Conservation (phyloP, 2,113 vertebrate genomes). For the Spilogale gracilis region DNA sequence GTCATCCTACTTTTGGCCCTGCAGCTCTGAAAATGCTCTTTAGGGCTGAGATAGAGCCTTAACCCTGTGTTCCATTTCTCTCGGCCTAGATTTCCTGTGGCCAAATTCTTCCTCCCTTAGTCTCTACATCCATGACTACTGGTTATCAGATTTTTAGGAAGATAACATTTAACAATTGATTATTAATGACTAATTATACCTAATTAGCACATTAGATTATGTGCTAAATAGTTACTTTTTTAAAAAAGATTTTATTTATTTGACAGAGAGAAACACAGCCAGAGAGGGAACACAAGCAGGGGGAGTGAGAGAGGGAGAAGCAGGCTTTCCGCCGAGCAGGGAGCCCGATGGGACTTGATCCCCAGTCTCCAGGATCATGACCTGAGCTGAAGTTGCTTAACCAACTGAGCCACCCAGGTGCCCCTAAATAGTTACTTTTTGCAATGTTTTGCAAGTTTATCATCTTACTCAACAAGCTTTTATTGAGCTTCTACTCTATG, state of each 20-base stretch:
- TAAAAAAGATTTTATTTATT: no score
- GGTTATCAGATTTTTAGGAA: background rate
- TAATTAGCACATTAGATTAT: background rate
- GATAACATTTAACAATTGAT: slow-evolving; percentile 9
- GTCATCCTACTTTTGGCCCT: background rate
- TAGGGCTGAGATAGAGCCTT: background rate
- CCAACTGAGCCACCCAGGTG: no score
- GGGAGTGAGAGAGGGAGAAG: no score
- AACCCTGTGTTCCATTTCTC: background rate
- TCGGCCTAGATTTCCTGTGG: background rate
- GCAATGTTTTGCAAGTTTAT: background rate
- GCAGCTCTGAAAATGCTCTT: background rate
- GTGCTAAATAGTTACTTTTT: background rate
- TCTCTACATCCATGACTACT: background rate
- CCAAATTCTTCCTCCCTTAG: slow-evolving; percentile 10
- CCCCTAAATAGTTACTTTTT: background rate
- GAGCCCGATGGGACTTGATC: no score
- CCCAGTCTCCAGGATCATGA: no score
- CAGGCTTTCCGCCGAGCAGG: no score
- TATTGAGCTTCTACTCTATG: background rate
- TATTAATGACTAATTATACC: background rate
- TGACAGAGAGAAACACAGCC: no score
- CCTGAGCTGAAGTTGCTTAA: no score
- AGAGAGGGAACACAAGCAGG: no score
- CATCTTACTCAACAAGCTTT: background rate